Evolutionary conservation across 2,888 invertebrate species (phyloP).

Genomic region (Artemia sp.): DNA sequence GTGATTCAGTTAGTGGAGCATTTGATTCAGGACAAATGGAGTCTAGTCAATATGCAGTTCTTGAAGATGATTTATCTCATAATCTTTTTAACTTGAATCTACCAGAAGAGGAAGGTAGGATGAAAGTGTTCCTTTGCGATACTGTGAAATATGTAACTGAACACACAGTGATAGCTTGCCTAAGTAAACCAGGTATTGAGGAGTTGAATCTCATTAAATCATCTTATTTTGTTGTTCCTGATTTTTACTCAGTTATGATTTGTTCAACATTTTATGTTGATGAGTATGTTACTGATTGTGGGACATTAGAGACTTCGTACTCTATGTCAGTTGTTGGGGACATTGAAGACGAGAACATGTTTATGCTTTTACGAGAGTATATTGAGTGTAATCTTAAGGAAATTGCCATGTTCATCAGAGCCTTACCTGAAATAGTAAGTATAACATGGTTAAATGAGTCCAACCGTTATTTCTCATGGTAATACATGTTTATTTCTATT

Average conservation of each 20-base stretch:
- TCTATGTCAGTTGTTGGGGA: neutral
- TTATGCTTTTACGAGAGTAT: neutral
- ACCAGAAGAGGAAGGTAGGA: neutral
- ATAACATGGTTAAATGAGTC: neutral
- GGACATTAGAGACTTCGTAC: neutral
- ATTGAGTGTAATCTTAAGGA: neutral
- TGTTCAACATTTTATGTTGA: conserved; percentile 5
- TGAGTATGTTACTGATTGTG: conserved; percentile 7
- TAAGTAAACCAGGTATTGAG: neutral
- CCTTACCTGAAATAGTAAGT: conserved; percentile 14
- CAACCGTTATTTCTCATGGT: no score
- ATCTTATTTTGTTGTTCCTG: conserved; percentile 10
- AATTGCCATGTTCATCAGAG: neutral
- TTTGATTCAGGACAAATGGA: neutral
- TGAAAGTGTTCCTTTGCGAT: conserved; percentile 10
- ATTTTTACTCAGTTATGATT: conserved; percentile 7
- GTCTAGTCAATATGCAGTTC: conserved; percentile 3
- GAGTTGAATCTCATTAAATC: neutral
- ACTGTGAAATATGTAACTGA: neutral
- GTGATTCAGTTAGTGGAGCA: neutral
- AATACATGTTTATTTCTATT: no score
- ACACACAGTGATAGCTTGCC: neutral
- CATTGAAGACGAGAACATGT: neutral
- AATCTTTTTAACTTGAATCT: neutral
- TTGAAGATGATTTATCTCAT: neutral